A percentile compares a stretch with the other conserved stretches of the same genome.
Conservation (phyloP, 2,113 vertebrate genomes). For the Strigops habroptila region DNA sequence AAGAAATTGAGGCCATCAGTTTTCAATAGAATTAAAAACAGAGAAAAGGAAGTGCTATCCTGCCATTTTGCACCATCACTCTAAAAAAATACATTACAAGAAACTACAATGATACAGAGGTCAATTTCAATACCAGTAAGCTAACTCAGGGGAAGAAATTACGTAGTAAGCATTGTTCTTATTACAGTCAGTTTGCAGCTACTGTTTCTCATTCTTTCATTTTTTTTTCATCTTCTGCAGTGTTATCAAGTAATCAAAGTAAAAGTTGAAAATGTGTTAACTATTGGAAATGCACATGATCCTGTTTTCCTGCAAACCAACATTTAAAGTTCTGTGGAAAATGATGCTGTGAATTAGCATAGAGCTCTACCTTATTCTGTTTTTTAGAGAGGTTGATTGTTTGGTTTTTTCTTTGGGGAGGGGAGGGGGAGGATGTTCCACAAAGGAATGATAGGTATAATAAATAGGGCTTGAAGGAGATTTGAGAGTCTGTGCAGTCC, state of each 20-base stretch:
- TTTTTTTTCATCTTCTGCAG: background rate
- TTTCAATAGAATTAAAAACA: background rate
- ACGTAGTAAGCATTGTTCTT: background rate
- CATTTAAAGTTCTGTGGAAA: background rate
- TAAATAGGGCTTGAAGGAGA: background rate
- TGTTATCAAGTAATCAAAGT: background rate
- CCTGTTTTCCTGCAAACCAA: background rate
- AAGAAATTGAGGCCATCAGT: background rate
- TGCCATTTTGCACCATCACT: background rate
- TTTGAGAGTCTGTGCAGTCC: background rate
- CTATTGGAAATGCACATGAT: background rate
- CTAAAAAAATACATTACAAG: background rate
- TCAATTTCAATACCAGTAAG: background rate
- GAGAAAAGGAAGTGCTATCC: background rate
- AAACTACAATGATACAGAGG: background rate
- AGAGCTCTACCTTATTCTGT: background rate
- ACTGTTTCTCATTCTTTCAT: background rate
- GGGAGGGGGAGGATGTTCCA: background rate
- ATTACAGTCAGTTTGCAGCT: background rate
- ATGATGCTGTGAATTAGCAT: background rate
- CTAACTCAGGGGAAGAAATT: background rate
- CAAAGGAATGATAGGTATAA: background rate
- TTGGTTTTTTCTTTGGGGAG: no score
- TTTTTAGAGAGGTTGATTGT: background rate
- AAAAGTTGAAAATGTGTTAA: background rate